Base-by-base conservation (phyloP, 2,797 vertebrate genomes). In the Paguma larvata region DNA sequence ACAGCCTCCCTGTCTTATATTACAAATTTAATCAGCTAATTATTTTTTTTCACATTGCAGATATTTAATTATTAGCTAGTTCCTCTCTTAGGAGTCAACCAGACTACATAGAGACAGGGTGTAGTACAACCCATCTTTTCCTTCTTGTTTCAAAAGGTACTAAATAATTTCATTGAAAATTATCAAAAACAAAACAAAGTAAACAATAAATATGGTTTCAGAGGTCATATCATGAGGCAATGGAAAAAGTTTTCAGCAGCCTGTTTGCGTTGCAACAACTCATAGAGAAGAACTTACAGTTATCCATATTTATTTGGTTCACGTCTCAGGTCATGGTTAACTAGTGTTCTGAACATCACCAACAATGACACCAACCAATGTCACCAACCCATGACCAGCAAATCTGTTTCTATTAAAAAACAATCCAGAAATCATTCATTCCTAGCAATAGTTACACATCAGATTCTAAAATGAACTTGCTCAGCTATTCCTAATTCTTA, bases 51-150 rank as follows among this genome's bases (percentile, higher is more conserved):
- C 44, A 89, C 41, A 65, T 38, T n/a, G 34, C 18, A 85, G 59
- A 85, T 96, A 90, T 80, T 98, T 96, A 95, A 96, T 97, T 97
- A 92, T 94, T 94, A 97, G 88, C 56, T 65, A 48, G 56, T 48
- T 89, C 38, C 51, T 95, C 51, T 97, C 56, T 90, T 48, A 90
- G 78, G 87, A 92, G 63, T 84, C 88, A 83, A 56, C 19, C 19
- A 89, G 48, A 73, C 77, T 75, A 63, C 67, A 63, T 13, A 86
- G 84, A 85, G 23, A 85, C 11, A 53, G 27, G 5, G 18, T n/a
- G 16, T 53, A 41, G 11, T 25, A 32, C 14, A 80, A 11, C 16
- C 15, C 48, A n/a, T 85, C 38, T 75, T 77, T 91, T 6, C 19
- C 27, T 65, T 78, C 63, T 68, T 93, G 21, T 73, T 82, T 94